Evolutionary conservation across 2,888 invertebrate genomes (phyloP), one percentile per base, ranked within the genome.

Genomic region (Temnothorax rugatulus): DNA sequence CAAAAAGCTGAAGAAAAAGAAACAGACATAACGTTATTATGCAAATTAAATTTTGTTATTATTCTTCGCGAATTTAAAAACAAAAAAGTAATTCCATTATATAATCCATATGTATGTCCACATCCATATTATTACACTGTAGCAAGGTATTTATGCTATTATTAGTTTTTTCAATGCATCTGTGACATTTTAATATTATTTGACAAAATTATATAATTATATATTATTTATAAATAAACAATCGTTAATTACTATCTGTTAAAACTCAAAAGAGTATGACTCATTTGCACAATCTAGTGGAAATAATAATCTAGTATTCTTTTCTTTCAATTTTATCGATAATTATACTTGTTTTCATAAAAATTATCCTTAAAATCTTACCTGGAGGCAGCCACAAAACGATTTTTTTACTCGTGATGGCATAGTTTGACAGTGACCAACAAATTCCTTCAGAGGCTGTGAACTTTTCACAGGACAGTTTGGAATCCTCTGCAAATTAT

Each of bases 301-400:
- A 25, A 68, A 50, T 18, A 15, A 25, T 21, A 13, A 34, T n/a
- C 29, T 34, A 15, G 41, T 71, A 4, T 21, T 5, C 34, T 38
- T 52, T 18, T 34, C 18, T 38, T 3, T 11, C 15, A 52, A 61
- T 21, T 47, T 34, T 15, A 44, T n/a, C 18, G 18, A 57, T 18
- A 11, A 1, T 44, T 61, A 15, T 34, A 41, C 34, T 21, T 61
- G 9, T 50, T 47, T 61, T 8, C 8, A 11, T 18, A 68, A 9
- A 69, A 69, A 34, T 64, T 25, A 15, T 25, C 11, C 34, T 64
- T 54, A 15, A 2, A 61, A 71, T 93, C 95, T 96, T 94, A 98
- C 98, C 96, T 98, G 97, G 89, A 98, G 95, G 94, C 98, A 98
- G 92, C 98, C 98, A 96, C 98, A 98, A 96, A 95, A 95, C 86